A percentile compares a stretch with the other conserved stretches of the same genome.
Evolutionary conservation across 2,888 invertebrate genomes (phyloP).

Genomic region (Heteropelma amictum): DNA sequence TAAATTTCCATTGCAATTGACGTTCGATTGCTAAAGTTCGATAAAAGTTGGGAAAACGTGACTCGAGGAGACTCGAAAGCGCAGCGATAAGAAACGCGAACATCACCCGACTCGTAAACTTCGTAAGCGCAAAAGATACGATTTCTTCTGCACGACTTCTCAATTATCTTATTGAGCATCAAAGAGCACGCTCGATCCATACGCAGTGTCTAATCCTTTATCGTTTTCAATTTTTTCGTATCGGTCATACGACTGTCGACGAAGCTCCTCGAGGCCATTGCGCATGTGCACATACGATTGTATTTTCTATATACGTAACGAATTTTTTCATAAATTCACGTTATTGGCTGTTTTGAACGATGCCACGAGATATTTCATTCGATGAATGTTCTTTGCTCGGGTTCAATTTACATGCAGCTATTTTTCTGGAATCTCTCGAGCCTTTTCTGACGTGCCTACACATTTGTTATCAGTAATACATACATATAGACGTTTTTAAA

Average conservation of each 20-base stretch:
- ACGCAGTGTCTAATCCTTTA: conserved; percentile 2
- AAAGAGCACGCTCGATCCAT: conserved; percentile 1
- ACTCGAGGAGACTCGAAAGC: background rate
- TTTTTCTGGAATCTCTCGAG: conserved; percentile 8
- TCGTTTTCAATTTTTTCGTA: conserved; percentile 12
- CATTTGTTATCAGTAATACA: too few relatives aligned
- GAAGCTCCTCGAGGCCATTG: background rate
- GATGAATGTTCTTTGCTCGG: conserved; percentile 16
- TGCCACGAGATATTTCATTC: conserved; percentile 9
- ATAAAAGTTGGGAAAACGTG: background rate
- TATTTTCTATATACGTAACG: conserved; percentile 16
- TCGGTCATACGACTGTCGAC: conserved; percentile 18
- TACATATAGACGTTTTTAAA: too few relatives aligned
- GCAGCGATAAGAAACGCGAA: conserved; percentile 5
- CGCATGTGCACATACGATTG: background rate
- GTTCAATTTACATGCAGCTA: background rate
- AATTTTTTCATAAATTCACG: conserved; percentile 20
- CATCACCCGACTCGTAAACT: background rate
- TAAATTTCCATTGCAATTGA: background rate
- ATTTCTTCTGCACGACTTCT: conserved; percentile 27
- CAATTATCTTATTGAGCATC: conserved; percentile 35
- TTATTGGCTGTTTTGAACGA: conserved; percentile 25
- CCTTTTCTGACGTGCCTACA: conserved; percentile 30
- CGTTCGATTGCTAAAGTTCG: background rate
- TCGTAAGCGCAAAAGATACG: conserved; percentile 31